These are phyloP conservation scores for Phaonia tiefii DNA, from an alignment of 2,888 invertebrate species.

Conservation along the genomic window DNA sequence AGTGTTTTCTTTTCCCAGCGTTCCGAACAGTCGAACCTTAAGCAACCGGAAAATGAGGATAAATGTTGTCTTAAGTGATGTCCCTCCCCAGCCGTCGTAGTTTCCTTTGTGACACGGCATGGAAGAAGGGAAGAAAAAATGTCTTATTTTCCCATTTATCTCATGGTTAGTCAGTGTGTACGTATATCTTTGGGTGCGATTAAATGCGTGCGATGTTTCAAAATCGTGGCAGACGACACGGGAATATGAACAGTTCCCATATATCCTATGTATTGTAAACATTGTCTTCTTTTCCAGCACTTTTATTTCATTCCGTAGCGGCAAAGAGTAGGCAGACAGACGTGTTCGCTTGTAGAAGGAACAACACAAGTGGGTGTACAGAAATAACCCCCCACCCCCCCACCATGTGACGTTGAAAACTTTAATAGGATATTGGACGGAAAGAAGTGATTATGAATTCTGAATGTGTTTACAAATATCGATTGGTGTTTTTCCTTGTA, in stretches of 20 bases:
- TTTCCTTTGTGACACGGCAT: not conserved
- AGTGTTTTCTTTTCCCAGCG: constrained; percentile 11
- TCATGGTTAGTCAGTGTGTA: constrained; percentile 13
- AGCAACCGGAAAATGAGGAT: constrained; percentile 64
- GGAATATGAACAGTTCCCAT: constrained; percentile 64
- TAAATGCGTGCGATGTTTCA: too few relatives aligned
- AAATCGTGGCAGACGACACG: constrained; percentile 57
- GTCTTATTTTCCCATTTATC: constrained; percentile 42
- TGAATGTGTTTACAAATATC: constrained; percentile 58
- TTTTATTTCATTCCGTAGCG: constrained; percentile 47
- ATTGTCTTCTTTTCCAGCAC: constrained; percentile 45
- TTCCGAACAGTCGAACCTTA: constrained; percentile 40
- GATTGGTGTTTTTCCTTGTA: constrained; percentile 46
- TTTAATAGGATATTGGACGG: constrained; percentile 29
- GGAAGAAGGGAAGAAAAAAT: constrained; percentile 7
- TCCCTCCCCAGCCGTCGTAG: not conserved
- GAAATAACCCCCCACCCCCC: too few relatives aligned
- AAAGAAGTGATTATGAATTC: constrained; percentile 60
- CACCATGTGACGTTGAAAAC: constrained; percentile 7
- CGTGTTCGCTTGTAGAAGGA: not conserved
- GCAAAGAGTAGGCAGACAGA: not conserved
- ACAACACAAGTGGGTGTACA: constrained; percentile 44
- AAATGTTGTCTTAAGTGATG: constrained; percentile 62
- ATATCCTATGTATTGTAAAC: constrained; percentile 37
- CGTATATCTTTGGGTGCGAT: constrained; percentile 1